Evolutionary conservation across 2,797 vertebrate species (phyloP).

Genomic region (Sebastes vulpes): DNA sequence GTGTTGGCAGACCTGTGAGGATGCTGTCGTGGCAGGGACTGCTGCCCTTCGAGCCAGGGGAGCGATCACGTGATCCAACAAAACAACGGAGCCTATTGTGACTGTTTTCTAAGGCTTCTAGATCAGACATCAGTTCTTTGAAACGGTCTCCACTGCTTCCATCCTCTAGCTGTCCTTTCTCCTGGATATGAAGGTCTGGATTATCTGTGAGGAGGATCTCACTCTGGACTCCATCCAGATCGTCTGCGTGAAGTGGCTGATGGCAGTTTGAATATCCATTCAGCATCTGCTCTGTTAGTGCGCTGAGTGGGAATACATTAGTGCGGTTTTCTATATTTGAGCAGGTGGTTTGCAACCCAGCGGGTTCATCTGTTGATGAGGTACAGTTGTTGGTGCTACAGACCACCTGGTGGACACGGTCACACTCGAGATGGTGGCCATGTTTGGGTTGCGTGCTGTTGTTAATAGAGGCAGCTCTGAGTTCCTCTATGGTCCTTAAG

Average conservation of each 20-base stretch:
- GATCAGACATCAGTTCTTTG: conserved; percentile 87
- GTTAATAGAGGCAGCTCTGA: conserved; percentile 83
- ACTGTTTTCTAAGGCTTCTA: conserved; percentile 90
- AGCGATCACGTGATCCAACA: conserved; percentile 76
- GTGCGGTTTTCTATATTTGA: neutral
- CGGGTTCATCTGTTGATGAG: conserved; percentile 15
- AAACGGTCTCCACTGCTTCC: conserved; percentile 65
- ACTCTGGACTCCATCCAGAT: conserved; percentile 80
- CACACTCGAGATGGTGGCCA: neutral
- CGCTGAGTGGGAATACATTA: neutral
- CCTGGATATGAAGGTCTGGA: conserved; percentile 84
- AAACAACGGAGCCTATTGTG: conserved; percentile 82
- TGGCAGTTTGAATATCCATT: conserved; percentile 75
- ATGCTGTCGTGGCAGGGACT: conserved; percentile 59
- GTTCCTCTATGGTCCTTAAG: conserved; percentile 91
- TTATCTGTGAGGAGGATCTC: conserved; percentile 83
- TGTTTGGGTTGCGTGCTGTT: conserved; percentile 74
- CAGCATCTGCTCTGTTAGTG: neutral
- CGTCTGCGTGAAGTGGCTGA: conserved; percentile 78
- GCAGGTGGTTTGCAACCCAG: conserved; percentile 10
- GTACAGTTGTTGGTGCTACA: conserved; percentile 7
- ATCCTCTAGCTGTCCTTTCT: conserved; percentile 88
- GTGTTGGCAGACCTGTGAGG: conserved; percentile 82
- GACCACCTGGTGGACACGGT: conserved; percentile 1
- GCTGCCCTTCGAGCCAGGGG: conserved; percentile 77